Conservation (phyloP, 1,140 invertebrate genomes). For the Colletes gigas region DNA sequence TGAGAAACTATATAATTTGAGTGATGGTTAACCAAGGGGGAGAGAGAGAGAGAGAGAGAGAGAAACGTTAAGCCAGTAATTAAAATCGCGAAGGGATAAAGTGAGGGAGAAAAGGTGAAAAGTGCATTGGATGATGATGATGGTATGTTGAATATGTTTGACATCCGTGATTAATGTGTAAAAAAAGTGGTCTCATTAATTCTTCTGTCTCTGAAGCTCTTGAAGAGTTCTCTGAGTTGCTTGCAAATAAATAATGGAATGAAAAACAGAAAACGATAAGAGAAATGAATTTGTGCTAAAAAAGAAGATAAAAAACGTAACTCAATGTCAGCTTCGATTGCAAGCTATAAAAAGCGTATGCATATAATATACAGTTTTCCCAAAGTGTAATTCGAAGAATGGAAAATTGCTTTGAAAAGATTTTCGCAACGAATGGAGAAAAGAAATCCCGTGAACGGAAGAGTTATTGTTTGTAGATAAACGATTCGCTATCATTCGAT, state of each 20-base stretch:
- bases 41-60: slow-evolving; percentile 26
- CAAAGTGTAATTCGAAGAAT: slow-evolving; percentile 22
- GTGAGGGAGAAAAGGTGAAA: slow-evolving; percentile 40
- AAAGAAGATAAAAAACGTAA: slow-evolving; percentile 32
- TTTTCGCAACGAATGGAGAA: slow-evolving; percentile 13
- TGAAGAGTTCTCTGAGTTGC: slow-evolving; percentile 43
- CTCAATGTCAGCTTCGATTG: slow-evolving; percentile 55
- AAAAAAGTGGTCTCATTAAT: slow-evolving; percentile 43
- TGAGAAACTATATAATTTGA: slow-evolving; percentile 76
- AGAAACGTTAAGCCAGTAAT: slow-evolving; percentile 5
- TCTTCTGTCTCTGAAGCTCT: slow-evolving; percentile 60
- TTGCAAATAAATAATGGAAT: slow-evolving; percentile 14
- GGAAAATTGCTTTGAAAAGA: neutral
- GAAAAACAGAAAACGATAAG: neutral
- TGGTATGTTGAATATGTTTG: slow-evolving; percentile 57
- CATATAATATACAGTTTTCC: slow-evolving; percentile 49
- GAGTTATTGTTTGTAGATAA: slow-evolving; percentile 32
- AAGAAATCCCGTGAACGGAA: slow-evolving; percentile 37
- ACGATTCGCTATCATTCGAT: slow-evolving; percentile 41
- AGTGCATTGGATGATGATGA: slow-evolving; percentile 66
- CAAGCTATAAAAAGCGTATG: slow-evolving; percentile 48
- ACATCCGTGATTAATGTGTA: slow-evolving; percentile 52
- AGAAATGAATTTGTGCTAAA: slow-evolving; percentile 16
- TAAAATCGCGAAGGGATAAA: slow-evolving; percentile 38
- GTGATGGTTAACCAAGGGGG: slow-evolving; percentile 59